phyloP scores from a whole-genome alignment of 2,797 vertebrate genomes.

The Orestias chungarensis region DNA sequence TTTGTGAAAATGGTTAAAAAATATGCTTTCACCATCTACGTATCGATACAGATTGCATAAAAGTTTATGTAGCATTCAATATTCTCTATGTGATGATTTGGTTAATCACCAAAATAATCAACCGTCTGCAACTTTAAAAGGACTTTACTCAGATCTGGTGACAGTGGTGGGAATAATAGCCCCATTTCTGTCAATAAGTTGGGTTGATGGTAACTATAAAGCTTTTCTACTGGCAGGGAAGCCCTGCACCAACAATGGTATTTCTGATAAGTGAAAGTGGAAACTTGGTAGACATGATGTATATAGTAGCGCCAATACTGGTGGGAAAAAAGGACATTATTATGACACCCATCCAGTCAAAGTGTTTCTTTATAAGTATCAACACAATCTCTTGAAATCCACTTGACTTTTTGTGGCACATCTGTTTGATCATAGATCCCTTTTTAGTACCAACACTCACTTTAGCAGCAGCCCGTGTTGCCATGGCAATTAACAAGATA shows the following conservation, averaged over 20 bases:
- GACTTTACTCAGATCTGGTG: background rate
- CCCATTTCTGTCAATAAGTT: background rate
- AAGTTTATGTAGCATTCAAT: no score
- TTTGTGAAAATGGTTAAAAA: no score
- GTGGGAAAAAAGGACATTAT: background rate
- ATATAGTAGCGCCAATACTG: background rate
- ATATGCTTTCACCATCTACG: no score
- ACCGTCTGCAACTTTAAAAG: background rate
- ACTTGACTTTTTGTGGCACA: conserved; percentile 13
- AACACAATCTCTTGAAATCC: conserved; percentile 2
- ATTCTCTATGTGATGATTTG: no score
- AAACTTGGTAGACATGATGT: background rate
- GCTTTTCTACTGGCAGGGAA: background rate
- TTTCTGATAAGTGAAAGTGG: background rate
- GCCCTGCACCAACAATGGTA: background rate
- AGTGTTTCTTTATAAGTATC: background rate
- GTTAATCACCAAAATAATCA: no score
- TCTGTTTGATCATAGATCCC: conserved; percentile 24
- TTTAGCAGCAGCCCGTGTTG: conserved; percentile 25
- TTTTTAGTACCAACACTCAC: conserved; percentile 20
- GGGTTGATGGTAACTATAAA: background rate
- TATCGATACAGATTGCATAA: no score
- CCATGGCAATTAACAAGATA: conserved; percentile 61
- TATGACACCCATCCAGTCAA: background rate
- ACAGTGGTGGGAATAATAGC: background rate